Conservation (phyloP, 2,113 vertebrate genomes). For the Misgurnus anguillicaudatus region DNA sequence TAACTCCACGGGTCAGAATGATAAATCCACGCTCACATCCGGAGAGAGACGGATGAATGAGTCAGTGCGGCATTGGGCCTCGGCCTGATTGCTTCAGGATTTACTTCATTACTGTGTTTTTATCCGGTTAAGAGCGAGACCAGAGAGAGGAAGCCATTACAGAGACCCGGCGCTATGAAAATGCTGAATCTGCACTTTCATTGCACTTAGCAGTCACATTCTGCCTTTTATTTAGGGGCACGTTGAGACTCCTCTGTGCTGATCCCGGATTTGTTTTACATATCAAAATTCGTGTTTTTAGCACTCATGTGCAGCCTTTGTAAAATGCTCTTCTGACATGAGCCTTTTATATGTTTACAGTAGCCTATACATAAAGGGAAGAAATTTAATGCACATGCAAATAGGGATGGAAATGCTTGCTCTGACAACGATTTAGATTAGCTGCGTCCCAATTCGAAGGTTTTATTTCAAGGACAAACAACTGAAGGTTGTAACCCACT, state of each 20-base stretch:
- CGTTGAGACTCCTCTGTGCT: conserved; percentile 21
- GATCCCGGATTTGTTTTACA: conserved; percentile 15
- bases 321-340: neutral
- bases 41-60: conserved; percentile 51
- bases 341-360: neutral
- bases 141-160: conserved; percentile 37
- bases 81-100: conserved; percentile 47
- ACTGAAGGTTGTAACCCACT: too few relatives aligned
- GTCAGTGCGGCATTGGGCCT: conserved; percentile 51
- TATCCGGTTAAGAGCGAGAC: conserved; percentile 56
- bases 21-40: conserved; percentile 71
- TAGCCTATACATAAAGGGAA: too few relatives aligned
- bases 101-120: conserved; percentile 50
- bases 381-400: too few relatives aligned
- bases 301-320: neutral
- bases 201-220: conserved; percentile 39
- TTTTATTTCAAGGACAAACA: too few relatives aligned
- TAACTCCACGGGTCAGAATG: conserved; percentile 74
- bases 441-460: too few relatives aligned
- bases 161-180: conserved; percentile 6
- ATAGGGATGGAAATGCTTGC: neutral
- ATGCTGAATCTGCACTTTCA: conserved; percentile 44
- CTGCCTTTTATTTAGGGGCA: neutral
- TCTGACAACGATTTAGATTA: neutral
- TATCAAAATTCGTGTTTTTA: conserved; percentile 6